Base-by-base conservation (phyloP, 2,797 vertebrate species). In the Anguilla marmorata region DNA sequence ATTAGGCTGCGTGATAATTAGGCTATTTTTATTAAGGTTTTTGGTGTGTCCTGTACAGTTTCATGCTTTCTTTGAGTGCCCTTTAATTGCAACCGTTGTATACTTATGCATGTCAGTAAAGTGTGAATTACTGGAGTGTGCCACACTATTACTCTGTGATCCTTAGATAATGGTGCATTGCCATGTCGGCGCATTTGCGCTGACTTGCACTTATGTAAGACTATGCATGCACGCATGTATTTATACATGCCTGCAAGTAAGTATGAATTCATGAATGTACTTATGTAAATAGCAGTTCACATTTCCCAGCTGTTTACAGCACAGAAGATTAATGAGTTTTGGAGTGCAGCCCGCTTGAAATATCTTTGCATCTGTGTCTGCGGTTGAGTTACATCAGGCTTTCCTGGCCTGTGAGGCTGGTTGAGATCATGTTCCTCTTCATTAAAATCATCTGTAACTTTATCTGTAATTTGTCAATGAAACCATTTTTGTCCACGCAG, bases 261-360 rank as follows among this genome's bases (percentile, higher is more conserved):
- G 41, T 80, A 9, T 48, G 41, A 80, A 80, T 21, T 80, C 76
- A 80, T 80, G 76, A 80, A 80, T 80, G 37, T 80, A 21, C 41
- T 45, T 24, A 80, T 80, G 76, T 24, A 80, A 80, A 80, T 80
- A 21, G 6, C 41, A 45, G 33, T 45, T 48, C 76, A 45, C 19
- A 80, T 41, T 48, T 48, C 24, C 14, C 27, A 1, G 37, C 37
- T 48, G 41, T 80, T 48, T 48, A 48, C 41, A 19, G 56, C 30
- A 21, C 56, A 60, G 84, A 14, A 85, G 16, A 85, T 85, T 37
- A 52, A 63, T 85, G 30, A 85, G 84, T 85, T 12, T 33, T 1
- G 30, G 56, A 63, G 84, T 60, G 16, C 84, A 63, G 84, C 84
- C 33, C 41, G 27, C 6, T 85, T 63, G 27, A 85, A 85, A 85